Evolutionary conservation across 2,113 vertebrate genomes (phyloP).

Genomic region (Aegotheles bennettii): DNA sequence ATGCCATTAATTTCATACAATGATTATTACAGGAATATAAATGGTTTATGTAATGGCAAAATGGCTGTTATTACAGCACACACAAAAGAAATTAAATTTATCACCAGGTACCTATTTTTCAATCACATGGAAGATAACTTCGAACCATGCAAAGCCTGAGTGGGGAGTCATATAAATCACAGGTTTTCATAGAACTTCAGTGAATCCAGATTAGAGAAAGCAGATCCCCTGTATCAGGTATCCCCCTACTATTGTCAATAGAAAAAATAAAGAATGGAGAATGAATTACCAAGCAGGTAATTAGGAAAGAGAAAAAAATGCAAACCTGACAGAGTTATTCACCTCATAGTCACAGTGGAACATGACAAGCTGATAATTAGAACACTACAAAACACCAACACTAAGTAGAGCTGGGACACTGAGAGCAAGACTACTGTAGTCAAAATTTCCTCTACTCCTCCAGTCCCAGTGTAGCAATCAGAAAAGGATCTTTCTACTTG

Average conservation of each 20-base stretch:
- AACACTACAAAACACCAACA: background rate
- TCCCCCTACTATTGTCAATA: background rate
- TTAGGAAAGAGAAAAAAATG: background rate
- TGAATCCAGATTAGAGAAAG: background rate
- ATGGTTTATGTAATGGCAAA: background rate
- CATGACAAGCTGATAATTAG: background rate
- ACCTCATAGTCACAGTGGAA: background rate
- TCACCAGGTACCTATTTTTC: background rate
- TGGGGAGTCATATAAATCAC: background rate
- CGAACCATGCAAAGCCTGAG: background rate
- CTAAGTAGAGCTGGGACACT: background rate
- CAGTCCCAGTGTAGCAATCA: background rate
- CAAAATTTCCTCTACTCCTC: background rate
- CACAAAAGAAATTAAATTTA: background rate
- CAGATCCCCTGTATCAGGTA: rapidly evolving
- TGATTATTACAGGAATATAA: background rate
- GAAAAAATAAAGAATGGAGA: background rate
- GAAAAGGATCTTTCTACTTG: background rate
- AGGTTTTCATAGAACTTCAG: background rate
- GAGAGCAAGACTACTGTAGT: background rate
- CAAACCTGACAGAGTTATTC: background rate
- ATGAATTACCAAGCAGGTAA: background rate
- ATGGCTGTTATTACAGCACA: background rate
- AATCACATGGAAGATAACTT: background rate
- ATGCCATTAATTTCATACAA: background rate